Evolutionary conservation across 2,113 vertebrate genomes (phyloP).

Genomic region (Tupaia chinensis): DNA sequence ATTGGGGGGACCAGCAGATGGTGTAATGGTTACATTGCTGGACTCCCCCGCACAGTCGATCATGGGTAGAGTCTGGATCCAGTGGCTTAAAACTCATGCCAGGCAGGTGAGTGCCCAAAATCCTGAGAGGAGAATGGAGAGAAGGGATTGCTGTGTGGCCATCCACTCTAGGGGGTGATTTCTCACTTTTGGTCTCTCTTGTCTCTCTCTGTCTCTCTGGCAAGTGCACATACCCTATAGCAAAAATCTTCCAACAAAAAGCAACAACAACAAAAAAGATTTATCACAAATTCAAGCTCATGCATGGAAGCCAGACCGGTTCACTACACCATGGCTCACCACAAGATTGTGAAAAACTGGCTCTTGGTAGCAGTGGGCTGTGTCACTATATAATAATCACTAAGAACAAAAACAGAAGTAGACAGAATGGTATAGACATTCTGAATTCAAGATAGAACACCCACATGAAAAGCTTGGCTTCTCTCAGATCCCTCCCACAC

Average conservation of each 20-base stretch:
- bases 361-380: constrained; percentile 68
- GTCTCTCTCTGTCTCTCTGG: too few species aligned
- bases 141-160: too few species aligned
- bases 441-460: constrained; percentile 80
- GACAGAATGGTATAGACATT: constrained; percentile 78
- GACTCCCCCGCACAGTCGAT: too few species aligned
- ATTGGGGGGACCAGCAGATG: not conserved
- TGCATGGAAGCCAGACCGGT: constrained; percentile 16
- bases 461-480: constrained; percentile 74
- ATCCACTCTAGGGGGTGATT: too few species aligned
- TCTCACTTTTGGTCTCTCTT: too few species aligned
- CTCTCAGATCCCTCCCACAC: constrained; percentile 73
- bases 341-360: constrained; percentile 46
- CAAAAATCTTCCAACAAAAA: too few species aligned
- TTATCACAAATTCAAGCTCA: constrained; percentile 32
- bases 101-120: too few species aligned
- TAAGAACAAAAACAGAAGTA: constrained; percentile 82
- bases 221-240: too few species aligned
- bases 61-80: too few species aligned
- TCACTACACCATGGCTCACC: constrained; percentile 4
- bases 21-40: too few species aligned
- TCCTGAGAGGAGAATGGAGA: too few species aligned
- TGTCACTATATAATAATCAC: constrained; percentile 75
- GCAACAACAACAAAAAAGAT: not conserved
- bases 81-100: too few species aligned